Evolutionary conservation across 2,888 invertebrate species (phyloP).

Genomic region (Metopia argyrocephala): DNA sequence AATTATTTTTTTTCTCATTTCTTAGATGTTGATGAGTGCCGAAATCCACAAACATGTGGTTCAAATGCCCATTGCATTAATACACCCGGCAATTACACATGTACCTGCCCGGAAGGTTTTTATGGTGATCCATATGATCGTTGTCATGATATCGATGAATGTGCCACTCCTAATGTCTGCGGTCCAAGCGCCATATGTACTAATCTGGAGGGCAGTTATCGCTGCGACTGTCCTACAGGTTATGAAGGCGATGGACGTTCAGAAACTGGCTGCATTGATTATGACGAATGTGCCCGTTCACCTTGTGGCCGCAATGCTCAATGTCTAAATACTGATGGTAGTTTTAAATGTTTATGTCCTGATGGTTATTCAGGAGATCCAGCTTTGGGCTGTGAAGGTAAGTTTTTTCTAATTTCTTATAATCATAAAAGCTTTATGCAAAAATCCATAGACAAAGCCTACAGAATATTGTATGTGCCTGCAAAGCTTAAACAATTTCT

Average conservation of each 20-base stretch:
- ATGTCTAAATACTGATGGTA: constrained; percentile 89
- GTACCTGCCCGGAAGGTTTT: constrained; percentile 89
- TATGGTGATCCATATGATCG: constrained; percentile 89
- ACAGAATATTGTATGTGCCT: neutral
- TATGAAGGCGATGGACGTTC: constrained; percentile 89
- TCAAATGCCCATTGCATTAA: constrained; percentile 89
- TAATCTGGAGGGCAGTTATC: constrained; percentile 88
- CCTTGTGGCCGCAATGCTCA: constrained; percentile 89
- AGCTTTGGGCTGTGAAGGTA: constrained; percentile 86
- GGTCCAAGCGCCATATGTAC: constrained; percentile 88
- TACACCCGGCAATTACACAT: constrained; percentile 91
- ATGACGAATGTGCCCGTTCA: constrained; percentile 86
- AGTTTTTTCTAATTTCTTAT: constrained; percentile 65
- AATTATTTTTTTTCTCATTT: neutral
- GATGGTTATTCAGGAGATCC: constrained; percentile 91
- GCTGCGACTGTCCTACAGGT: constrained; percentile 91
- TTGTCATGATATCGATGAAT: constrained; percentile 92
- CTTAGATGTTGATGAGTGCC: constrained; percentile 93
- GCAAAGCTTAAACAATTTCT: constrained; percentile 26
- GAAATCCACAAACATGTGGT: constrained; percentile 89
- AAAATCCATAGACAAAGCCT: constrained; percentile 14
- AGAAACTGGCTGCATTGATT: constrained; percentile 84
- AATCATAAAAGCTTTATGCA: constrained; percentile 13
- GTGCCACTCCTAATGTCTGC: constrained; percentile 85
- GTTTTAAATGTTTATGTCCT: constrained; percentile 89